These are phyloP conservation scores for Cebus imitator DNA, from an alignment of 2,113 vertebrate species.

Conservation along the genomic window DNA sequence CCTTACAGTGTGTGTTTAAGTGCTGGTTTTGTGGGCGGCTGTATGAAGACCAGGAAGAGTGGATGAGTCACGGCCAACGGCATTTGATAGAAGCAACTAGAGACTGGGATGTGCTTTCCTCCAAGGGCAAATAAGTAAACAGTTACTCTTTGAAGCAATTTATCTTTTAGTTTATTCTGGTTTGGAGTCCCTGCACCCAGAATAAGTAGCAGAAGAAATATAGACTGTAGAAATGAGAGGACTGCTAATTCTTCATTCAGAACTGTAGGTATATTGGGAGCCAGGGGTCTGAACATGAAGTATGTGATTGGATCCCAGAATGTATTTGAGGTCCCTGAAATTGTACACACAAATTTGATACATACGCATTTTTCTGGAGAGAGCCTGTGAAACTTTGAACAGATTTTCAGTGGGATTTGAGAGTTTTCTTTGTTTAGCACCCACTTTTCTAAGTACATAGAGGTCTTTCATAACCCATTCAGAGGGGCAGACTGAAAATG, in stretches of 20 bases:
- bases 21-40: constrained; percentile 88
- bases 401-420: neutral
- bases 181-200: neutral
- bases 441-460: neutral
- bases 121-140: constrained; percentile 72
- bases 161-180: constrained; percentile 51
- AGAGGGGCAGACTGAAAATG: neutral
- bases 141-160: neutral
- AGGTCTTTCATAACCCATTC: neutral
- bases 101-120: constrained; percentile 86
- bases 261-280: neutral
- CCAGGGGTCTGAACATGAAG: neutral
- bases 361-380: neutral
- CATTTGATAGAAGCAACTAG: constrained; percentile 87
- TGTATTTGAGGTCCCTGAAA: neutral
- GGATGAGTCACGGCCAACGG: constrained; percentile 88
- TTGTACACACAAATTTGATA: neutral
- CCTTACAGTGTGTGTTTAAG: constrained; percentile 81
- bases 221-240: neutral
- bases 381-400: neutral
- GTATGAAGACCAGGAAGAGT: constrained; percentile 87
- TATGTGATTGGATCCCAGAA: neutral
- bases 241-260: neutral
- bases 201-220: neutral
- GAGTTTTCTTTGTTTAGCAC: neutral